Percentiles rank a stretch among this genome's conserved stretches.
These are phyloP conservation scores for Eilema griseolum DNA, from an alignment of 2,888 invertebrate species.

Conservation along the genomic window DNA sequence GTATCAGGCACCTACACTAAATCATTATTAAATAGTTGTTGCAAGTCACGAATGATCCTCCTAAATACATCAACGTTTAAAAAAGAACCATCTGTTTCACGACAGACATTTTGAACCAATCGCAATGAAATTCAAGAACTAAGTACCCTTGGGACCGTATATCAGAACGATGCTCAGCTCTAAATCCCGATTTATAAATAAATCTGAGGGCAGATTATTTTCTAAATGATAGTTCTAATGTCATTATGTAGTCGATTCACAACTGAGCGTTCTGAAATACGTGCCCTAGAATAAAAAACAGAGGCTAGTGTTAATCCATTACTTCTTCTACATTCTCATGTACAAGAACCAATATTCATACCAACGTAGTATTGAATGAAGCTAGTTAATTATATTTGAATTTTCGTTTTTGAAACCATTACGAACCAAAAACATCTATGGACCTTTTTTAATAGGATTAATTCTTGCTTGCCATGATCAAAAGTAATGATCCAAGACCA, in stretches of 20 bases:
- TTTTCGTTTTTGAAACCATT: neutral
- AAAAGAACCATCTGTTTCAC: neutral
- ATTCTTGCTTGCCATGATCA: constrained; percentile 1
- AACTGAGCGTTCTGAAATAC: no score
- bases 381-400: neutral
- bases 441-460: neutral
- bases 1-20: constrained; percentile 46
- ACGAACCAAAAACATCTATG: neutral
- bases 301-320: neutral
- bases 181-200: no score
- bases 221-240: no score
- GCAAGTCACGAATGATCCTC: neutral
- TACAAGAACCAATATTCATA: neutral
- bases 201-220: no score
- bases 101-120: neutral
- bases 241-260: no score
- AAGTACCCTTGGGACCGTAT: no score
- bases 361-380: neutral
- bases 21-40: constrained; percentile 19
- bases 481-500: neutral
- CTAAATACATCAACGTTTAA: neutral
- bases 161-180: no score
- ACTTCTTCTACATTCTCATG: neutral
- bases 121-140: neutral
- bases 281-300: neutral